Base-by-base conservation (phyloP, 2,113 vertebrate genomes). In the Rhombomys opimus region DNA sequence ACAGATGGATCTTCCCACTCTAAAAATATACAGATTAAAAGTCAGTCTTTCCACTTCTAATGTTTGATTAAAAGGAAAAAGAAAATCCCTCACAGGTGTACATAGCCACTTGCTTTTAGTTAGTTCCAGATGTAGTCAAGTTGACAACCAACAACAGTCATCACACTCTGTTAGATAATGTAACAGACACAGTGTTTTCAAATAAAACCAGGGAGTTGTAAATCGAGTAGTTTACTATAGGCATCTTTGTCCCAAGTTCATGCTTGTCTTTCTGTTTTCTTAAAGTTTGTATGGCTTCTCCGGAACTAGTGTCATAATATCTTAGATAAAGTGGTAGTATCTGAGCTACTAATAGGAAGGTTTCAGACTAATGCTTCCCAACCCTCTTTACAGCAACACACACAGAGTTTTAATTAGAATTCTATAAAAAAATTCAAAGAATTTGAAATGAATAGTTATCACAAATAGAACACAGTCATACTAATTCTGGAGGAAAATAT, bases 401-500 rank as follows among this genome's bases (percentile, higher is more conserved):
- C 77, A 57, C 77, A 59, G 10, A 75, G n/a, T n/a, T n/a, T 76
- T 81, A 81, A 81, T 57, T 81, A 59, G 52, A n/a, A 59, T 20
- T 20, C 8, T 10, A 59, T 59, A 25, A 3, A 59, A 95, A 85
- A 72, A 54, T 7, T 46, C 30, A 73, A 41, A 72, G 35, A 22
- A 70, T 87, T 94, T 92, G 85, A 81, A 87, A 70, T 96, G 38
- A 89, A 18, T 90, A 90, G 35, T 50, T 84, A 18, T 90, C 54
- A 59, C 14, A 94, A 54, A 30, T 57, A 94, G n/a, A 90, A n/a
- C 81, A 27, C 10, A 89, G 10, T 65, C 23, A 67, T 81, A 32
- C 20, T 90, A 46, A 95, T 46, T 81, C 38, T 78, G 57, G 38
- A 80, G 94, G n/a, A 20, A 89, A 85, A 30, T 23, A 4, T 81